Conservation (phyloP, 2,888 invertebrate species). For the Sphinx pinastri region DNA sequence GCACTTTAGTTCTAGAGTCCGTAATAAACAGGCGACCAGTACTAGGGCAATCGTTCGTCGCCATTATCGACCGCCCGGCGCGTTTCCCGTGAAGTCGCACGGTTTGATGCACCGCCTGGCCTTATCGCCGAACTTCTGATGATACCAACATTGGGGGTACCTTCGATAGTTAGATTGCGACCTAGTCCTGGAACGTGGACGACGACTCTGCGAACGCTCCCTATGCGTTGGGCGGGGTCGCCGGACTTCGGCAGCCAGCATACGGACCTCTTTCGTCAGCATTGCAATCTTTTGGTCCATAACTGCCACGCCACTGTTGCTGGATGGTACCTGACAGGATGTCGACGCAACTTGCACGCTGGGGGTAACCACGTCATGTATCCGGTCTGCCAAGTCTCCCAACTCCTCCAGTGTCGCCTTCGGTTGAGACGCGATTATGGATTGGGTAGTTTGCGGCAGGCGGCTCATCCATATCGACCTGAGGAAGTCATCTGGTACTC, state of each 20-base stretch:
- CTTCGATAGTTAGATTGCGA: not conserved
- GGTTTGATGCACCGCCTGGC: conserved; percentile 2
- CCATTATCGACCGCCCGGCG: conserved; percentile 18
- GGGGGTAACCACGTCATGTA: conserved; percentile 32
- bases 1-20: conserved; percentile 27
- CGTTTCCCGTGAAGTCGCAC: conserved; percentile 21
- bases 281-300: conserved; percentile 8
- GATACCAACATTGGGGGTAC: conserved; percentile 16
- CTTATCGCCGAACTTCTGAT: conserved; percentile 7
- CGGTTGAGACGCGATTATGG: conserved; percentile 33
- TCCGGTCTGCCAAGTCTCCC: conserved; percentile 36
- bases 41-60: conserved; percentile 18
- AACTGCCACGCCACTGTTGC: not conserved
- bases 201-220: not conserved
- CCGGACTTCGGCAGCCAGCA: not conserved
- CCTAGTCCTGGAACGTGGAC: not conserved
- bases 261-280: not conserved
- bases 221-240: not conserved
- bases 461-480: not conserved
- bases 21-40: conserved; percentile 18
- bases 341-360: conserved; percentile 27
- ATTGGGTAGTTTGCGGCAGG: conserved; percentile 23
- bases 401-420: conserved; percentile 26
- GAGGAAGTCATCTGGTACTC: not conserved
- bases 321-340: not conserved